phyloP scores from a whole-genome alignment of 2,888 invertebrate genomes.

The Drosophila parthenogenetica region DNA sequence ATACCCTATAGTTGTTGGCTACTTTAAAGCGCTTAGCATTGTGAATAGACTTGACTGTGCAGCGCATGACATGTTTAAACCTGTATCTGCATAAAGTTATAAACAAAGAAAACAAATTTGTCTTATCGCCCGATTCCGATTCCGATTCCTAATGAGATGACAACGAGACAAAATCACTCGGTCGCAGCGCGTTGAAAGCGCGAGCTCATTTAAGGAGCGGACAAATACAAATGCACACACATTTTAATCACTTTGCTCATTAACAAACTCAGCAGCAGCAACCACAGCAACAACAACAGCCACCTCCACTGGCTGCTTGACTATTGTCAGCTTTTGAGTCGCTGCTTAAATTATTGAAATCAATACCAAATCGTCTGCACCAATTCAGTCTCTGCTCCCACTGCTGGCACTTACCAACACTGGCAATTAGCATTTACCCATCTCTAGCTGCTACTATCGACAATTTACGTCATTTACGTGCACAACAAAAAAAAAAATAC shows the following conservation, averaged over 20 bases:
- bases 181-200: conserved; percentile 76
- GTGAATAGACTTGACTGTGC: conserved; percentile 17
- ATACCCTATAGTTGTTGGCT: conserved; percentile 30
- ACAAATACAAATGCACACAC: conserved; percentile 82
- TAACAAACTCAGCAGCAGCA: conserved; percentile 58
- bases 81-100: conserved; percentile 77
- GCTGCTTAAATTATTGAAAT: conserved; percentile 23
- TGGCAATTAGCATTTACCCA: conserved; percentile 3
- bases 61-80: conserved; percentile 45
- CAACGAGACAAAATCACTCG: conserved; percentile 80
- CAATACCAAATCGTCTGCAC: conserved; percentile 10
- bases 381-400: conserved; percentile 3
- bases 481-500: conserved; percentile 3
- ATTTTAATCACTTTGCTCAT: conserved; percentile 83
- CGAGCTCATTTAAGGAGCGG: conserved; percentile 82
- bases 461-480: conserved; percentile 14
- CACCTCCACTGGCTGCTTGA: background rate
- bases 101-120: conserved; percentile 83
- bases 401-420: conserved; percentile 16
- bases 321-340: conserved; percentile 13
- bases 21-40: background rate
- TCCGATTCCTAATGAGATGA: conserved; percentile 83
- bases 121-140: conserved; percentile 83
- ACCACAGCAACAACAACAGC: conserved; percentile 7
- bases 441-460: background rate